phyloP scores from a whole-genome alignment of 2,888 invertebrate species.

The Deroplatys truncata region DNA sequence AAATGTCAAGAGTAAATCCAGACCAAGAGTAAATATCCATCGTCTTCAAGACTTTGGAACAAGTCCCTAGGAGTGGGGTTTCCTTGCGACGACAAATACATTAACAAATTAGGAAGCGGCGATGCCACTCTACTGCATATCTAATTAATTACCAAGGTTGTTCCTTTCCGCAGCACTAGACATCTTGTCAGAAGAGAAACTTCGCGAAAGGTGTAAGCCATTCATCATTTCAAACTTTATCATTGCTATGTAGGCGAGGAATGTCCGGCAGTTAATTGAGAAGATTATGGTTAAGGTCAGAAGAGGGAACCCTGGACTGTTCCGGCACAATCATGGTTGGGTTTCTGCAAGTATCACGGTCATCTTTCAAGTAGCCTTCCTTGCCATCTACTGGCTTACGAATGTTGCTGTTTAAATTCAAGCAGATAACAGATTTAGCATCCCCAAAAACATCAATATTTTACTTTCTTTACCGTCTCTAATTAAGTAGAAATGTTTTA shows the following conservation, averaged over 20 bases:
- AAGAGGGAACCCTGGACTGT: background rate
- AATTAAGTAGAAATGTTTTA: too few species aligned
- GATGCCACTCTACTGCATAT: background rate
- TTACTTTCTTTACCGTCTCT: too few species aligned
- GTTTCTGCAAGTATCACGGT: background rate
- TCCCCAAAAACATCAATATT: too few species aligned
- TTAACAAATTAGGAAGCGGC: background rate
- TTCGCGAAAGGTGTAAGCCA: background rate
- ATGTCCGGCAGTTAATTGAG: background rate
- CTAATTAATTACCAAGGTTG: background rate
- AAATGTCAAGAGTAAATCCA: too few species aligned
- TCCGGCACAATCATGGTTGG: background rate
- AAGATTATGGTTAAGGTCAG: background rate
- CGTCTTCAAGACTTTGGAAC: background rate
- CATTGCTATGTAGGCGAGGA: background rate
- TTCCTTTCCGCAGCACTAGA: background rate
- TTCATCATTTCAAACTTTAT: background rate
- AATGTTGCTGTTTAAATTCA: background rate
- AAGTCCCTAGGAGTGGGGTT: background rate
- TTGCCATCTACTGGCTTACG: background rate
- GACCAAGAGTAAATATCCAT: too few species aligned
- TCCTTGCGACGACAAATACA: background rate
- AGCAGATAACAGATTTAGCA: too few species aligned
- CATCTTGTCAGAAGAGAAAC: background rate
- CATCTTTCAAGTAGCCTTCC: background rate